Conservation (phyloP, 2,113 vertebrate species). For the Leucoraja erinaceus region DNA sequence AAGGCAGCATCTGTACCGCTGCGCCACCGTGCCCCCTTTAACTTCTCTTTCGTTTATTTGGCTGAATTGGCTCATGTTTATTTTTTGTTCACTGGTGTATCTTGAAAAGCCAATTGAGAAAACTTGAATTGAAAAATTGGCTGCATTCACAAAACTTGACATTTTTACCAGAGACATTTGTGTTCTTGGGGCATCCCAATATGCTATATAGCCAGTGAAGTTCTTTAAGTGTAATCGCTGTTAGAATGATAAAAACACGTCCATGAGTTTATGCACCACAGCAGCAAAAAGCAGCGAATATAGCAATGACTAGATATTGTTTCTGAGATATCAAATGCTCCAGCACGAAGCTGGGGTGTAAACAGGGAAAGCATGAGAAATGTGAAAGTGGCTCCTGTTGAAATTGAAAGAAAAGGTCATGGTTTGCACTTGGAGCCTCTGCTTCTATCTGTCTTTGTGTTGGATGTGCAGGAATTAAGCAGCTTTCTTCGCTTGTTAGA, state of each 20-base stretch:
- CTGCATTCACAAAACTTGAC: neutral
- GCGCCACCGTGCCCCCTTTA: too few species aligned
- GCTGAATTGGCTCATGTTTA: neutral
- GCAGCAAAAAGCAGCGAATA: too few species aligned
- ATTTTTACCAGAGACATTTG: too few species aligned
- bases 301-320: too few species aligned
- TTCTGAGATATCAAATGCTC: too few species aligned
- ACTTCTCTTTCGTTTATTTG: neutral
- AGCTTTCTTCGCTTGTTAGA: neutral
- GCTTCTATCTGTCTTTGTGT: neutral
- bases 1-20: too few species aligned
- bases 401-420: neutral
- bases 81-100: neutral
- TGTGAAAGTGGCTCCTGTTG: conserved; percentile 6
- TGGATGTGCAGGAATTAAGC: neutral
- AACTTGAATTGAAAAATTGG: neutral
- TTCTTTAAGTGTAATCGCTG: too few species aligned
- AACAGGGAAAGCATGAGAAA: neutral
- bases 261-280: too few species aligned
- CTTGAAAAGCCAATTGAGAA: neutral
- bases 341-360: neutral
- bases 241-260: too few species aligned
- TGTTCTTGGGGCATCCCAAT: too few species aligned
- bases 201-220: too few species aligned
- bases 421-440: neutral